Percentiles rank a stretch among this genome's conserved stretches.
Conservation (phyloP, 2,113 vertebrate species). For the Mus musculus region DNA sequence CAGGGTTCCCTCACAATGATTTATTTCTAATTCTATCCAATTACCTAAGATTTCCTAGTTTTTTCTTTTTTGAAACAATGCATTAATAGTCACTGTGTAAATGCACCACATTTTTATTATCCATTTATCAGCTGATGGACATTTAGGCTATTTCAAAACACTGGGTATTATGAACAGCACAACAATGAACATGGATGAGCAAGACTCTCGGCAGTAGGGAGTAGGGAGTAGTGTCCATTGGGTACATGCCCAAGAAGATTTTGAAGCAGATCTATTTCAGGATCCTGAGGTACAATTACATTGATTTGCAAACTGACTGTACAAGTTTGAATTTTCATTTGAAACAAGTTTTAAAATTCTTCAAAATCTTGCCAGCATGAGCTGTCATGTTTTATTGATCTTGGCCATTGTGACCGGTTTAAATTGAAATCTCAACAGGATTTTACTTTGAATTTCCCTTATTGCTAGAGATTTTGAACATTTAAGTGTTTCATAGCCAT, state of each 20-base stretch:
- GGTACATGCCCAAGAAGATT: background rate
- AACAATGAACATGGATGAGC: background rate
- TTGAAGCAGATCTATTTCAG: background rate
- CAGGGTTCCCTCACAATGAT: background rate
- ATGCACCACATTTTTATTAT: background rate
- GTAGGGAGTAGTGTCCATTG: background rate
- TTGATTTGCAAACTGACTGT: background rate
- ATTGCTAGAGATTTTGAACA: background rate
- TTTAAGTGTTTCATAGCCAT: background rate
- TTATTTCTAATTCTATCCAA: background rate
- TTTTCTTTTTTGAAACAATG: background rate
- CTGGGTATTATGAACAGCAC: background rate
- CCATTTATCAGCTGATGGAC: background rate
- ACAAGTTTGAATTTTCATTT: background rate
- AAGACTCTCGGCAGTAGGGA: too few species aligned
- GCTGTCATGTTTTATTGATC: background rate
- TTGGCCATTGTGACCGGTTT: background rate
- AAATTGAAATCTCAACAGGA: background rate
- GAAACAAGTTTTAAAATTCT: background rate
- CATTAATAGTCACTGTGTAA: background rate
- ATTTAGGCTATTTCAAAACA: background rate
- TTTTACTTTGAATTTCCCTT: background rate
- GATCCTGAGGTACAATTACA: background rate
- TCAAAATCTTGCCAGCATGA: background rate
- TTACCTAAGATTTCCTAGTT: background rate